phyloP scores from a whole-genome alignment of 2,113 vertebrate species.

The Deroptyus accipitrinus region DNA sequence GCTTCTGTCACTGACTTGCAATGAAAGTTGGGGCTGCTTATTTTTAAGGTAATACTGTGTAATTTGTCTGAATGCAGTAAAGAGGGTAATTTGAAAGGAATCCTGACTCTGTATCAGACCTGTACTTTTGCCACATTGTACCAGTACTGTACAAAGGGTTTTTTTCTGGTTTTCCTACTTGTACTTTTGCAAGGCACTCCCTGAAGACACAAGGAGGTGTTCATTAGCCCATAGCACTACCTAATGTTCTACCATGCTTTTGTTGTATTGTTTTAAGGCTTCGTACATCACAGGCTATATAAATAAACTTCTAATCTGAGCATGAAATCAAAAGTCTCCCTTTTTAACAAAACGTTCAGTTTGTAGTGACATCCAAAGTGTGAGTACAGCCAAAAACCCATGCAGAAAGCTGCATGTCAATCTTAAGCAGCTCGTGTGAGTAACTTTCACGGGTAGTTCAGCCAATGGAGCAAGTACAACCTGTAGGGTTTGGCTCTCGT shows the following conservation, averaged over 20 bases:
- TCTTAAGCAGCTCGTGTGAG: neutral
- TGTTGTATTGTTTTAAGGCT: neutral
- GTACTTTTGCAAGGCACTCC: neutral
- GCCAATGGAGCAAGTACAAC: neutral
- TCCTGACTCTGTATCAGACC: neutral
- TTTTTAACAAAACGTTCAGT: neutral
- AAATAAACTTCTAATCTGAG: neutral
- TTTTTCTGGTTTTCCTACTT: neutral
- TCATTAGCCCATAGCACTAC: neutral
- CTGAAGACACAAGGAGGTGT: neutral
- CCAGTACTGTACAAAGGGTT: rapidly evolving
- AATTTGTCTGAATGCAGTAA: neutral
- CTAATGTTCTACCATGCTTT: neutral
- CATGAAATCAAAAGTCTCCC: neutral
- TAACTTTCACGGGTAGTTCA: neutral
- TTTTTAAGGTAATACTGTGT: neutral
- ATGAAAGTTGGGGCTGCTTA: neutral
- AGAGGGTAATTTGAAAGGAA: neutral
- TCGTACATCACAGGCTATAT: neutral
- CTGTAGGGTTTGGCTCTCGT: neutral
- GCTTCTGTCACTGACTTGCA: neutral
- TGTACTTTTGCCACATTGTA: neutral
- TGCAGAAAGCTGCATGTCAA: neutral
- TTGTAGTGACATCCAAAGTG: neutral
- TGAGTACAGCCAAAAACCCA: neutral